phyloP scores from a whole-genome alignment of 2,888 invertebrate species.

The Apotomis capreana region DNA sequence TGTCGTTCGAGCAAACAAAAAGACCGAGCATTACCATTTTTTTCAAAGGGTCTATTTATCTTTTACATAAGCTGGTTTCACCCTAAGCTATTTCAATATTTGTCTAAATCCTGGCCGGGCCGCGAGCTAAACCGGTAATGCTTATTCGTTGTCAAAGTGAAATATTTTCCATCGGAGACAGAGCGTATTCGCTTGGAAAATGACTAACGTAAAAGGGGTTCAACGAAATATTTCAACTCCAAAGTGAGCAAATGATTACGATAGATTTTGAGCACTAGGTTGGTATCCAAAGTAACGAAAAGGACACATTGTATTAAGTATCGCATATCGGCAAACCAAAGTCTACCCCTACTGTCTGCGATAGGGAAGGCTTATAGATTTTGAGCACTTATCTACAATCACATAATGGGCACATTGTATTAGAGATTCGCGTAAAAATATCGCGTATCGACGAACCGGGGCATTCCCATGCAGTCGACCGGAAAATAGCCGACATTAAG shows the following conservation, averaged over 20 bases:
- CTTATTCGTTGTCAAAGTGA: slow-evolving; percentile 45
- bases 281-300: slow-evolving; percentile 12
- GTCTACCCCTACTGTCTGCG: not conserved
- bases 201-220: slow-evolving; percentile 47
- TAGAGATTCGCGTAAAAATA: slow-evolving; percentile 71
- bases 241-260: slow-evolving; percentile 1
- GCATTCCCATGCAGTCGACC: slow-evolving; percentile 74
- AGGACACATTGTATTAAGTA: slow-evolving; percentile 62
- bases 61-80: slow-evolving; percentile 22
- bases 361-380: slow-evolving; percentile 11
- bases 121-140: slow-evolving; percentile 38
- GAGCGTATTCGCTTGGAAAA: slow-evolving; percentile 52
- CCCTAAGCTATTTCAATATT: slow-evolving; percentile 39
- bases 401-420: slow-evolving; percentile 50
- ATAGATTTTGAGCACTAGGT: too few relatives aligned
- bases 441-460: slow-evolving; percentile 68
- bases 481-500: slow-evolving; percentile 82
- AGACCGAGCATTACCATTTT: not conserved
- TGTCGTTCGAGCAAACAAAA: slow-evolving; percentile 2
- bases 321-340: slow-evolving; percentile 65
- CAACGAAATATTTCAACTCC: slow-evolving; percentile 23
- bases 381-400: slow-evolving; percentile 7
- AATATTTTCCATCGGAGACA: slow-evolving; percentile 51
- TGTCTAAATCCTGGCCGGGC: slow-evolving; percentile 32
- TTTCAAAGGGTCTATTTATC: slow-evolving; percentile 30